These are phyloP conservation scores for Xerus rutilus DNA, from an alignment of 2,797 vertebrate species.

Conservation along the genomic window DNA sequence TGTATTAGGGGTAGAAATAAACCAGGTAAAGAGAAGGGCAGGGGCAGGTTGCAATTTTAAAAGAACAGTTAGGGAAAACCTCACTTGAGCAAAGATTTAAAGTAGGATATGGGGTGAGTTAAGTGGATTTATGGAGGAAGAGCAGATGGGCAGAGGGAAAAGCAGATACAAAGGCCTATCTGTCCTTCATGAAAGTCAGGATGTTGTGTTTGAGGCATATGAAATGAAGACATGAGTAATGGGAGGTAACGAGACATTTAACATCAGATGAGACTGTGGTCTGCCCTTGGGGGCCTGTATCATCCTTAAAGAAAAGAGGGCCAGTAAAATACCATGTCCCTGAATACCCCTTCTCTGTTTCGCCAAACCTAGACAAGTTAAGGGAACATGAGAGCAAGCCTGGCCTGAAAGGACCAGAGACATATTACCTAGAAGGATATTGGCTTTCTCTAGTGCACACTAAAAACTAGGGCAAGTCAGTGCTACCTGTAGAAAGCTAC, in stretches of 20 bases:
- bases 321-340: too few relatives aligned
- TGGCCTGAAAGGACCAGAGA: too few relatives aligned
- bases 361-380: too few relatives aligned
- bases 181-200: background rate
- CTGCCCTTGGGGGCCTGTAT: background rate
- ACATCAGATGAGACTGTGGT: background rate
- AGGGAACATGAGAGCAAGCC: too few relatives aligned
- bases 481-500: too few relatives aligned
- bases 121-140: background rate
- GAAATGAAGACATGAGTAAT: background rate
- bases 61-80: background rate
- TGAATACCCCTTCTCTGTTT: too few relatives aligned
- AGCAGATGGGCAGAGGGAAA: background rate
- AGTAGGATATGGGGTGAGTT: background rate
- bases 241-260: background rate
- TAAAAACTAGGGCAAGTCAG: too few relatives aligned
- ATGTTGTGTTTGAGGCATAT: background rate
- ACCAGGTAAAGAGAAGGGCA: background rate
- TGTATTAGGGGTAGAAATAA: background rate
- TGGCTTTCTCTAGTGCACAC: too few relatives aligned
- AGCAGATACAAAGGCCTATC: background rate
- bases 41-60: background rate
- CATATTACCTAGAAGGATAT: too few relatives aligned
- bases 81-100: background rate
- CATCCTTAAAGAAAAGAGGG: too few relatives aligned